These are phyloP conservation scores for Chrysocyon brachyurus DNA, from an alignment of 2,797 vertebrate species.

Conservation along the genomic window DNA sequence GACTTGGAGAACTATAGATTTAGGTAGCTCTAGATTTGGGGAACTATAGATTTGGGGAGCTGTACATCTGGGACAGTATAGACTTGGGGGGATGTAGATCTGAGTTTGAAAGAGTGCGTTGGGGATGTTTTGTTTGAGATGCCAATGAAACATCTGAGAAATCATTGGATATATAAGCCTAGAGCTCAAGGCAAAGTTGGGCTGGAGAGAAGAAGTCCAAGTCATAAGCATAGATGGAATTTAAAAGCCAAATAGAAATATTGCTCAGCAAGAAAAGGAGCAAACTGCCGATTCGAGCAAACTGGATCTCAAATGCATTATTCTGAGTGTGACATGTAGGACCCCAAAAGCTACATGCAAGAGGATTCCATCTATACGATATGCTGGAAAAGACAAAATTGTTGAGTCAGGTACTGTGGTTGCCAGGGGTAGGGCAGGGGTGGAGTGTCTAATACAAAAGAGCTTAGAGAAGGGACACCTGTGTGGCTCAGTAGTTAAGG, in stretches of 20 bases:
- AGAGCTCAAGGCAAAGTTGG: background rate
- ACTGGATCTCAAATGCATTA: background rate
- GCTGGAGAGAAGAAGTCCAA: background rate
- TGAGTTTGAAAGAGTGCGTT: background rate
- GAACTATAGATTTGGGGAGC: too few species aligned
- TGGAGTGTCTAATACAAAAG: background rate
- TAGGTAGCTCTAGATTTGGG: background rate
- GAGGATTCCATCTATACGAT: background rate
- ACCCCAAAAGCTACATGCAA: background rate
- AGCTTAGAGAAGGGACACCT: too few species aligned
- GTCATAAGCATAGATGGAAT: background rate
- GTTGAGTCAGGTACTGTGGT: background rate
- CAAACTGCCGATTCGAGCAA: fast-evolving
- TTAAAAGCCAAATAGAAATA: background rate
- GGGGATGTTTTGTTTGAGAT: background rate
- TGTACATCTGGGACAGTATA: background rate
- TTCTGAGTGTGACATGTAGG: background rate
- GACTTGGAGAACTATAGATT: background rate
- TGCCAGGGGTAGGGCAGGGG: background rate
- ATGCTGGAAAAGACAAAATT: background rate
- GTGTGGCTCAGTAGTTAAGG: too few species aligned
- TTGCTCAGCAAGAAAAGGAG: background rate
- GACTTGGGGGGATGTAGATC: background rate
- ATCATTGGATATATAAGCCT: background rate
- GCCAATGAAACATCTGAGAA: background rate